These are phyloP conservation scores for Spodoptera litura DNA, from an alignment of 1,140 invertebrate species.

Conservation along the genomic window DNA sequence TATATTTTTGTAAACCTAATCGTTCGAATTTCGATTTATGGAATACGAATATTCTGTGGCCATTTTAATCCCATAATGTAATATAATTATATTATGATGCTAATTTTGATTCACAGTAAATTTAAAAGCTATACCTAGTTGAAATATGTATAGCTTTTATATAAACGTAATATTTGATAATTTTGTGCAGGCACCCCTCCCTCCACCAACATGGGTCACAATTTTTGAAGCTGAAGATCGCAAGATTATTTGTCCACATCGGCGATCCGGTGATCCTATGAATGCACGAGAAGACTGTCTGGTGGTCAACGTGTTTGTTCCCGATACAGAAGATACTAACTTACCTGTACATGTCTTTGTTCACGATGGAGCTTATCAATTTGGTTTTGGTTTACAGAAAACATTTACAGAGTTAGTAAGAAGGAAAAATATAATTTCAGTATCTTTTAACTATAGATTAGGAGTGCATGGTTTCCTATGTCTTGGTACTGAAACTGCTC, in stretches of 20 bases:
- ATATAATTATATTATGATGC: neutral
- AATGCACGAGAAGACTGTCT: neutral
- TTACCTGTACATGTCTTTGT: conserved; percentile 52
- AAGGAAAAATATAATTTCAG: conserved; percentile 49
- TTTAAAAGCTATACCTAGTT: too few relatives aligned
- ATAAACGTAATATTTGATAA: too few relatives aligned
- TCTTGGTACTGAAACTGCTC: conserved; percentile 48
- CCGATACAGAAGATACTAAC: conserved; percentile 47
- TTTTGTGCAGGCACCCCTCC: neutral
- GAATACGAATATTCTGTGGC: too few relatives aligned
- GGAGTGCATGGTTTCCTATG: conserved; percentile 51
- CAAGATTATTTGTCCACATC: neutral
- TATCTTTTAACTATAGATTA: conserved; percentile 58
- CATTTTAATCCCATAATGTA: neutral
- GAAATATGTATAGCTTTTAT: too few relatives aligned
- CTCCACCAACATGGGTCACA: neutral
- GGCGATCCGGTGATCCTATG: neutral
- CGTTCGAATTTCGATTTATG: too few relatives aligned
- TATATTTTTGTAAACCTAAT: too few relatives aligned
- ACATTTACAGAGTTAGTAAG: neutral
- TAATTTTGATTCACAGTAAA: too few relatives aligned
- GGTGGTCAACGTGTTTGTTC: conserved; percentile 50
- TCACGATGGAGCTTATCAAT: conserved; percentile 51
- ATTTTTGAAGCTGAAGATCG: conserved; percentile 3
- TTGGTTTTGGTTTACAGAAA: conserved; percentile 2